phyloP scores from a whole-genome alignment of 2,797 vertebrate species.

The Pipistrellus pygmaeus region DNA sequence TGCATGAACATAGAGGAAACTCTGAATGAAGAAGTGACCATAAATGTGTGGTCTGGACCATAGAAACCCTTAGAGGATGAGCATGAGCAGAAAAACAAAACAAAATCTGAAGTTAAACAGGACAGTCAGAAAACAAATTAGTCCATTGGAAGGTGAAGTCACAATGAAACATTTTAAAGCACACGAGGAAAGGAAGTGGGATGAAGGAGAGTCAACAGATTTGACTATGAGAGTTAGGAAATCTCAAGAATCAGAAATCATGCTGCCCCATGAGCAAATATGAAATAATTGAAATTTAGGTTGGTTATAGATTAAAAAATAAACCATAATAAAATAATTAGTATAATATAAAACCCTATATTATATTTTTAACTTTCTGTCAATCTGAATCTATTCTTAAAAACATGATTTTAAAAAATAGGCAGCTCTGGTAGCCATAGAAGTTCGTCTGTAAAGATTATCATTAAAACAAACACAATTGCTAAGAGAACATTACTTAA shows the following conservation, averaged over 20 bases:
- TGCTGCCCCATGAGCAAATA: rapidly evolving
- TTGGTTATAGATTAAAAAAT: neutral
- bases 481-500: neutral
- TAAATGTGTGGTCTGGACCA: neutral
- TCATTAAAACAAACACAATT: neutral
- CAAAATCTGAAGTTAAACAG: neutral
- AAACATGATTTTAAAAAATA: neutral
- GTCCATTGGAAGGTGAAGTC: too few species aligned
- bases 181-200: rapidly evolving
- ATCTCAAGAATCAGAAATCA: neutral
- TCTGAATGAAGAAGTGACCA: neutral
- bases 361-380: neutral
- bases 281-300: neutral
- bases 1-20: rapidly evolving
- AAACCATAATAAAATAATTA: neutral
- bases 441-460: neutral
- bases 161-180: neutral
- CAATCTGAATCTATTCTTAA: neutral
- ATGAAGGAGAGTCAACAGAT: too few species aligned
- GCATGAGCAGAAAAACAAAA: neutral
- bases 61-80: rapidly evolving
- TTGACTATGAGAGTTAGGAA: neutral
- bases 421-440: neutral
- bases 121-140: too few species aligned
- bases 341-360: too few species aligned